Percentiles rank a stretch among this genome's conserved stretches.
Conservation (phyloP, 2,797 vertebrate species). For the Ptychadena robeensis region DNA sequence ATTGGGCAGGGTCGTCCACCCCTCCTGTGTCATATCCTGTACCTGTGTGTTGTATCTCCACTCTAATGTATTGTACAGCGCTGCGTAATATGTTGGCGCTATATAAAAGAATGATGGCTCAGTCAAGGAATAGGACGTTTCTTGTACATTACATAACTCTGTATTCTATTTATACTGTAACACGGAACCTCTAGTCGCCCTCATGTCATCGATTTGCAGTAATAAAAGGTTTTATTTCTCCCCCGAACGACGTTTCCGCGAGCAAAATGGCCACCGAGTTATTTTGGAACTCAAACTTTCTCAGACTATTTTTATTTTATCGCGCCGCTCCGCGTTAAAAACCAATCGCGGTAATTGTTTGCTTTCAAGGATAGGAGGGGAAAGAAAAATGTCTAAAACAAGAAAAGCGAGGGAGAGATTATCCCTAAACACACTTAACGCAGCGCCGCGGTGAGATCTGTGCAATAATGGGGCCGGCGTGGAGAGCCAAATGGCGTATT, state of each 20-base stretch:
- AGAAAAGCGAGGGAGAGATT: background rate
- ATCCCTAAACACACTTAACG: constrained; percentile 44
- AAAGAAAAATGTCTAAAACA: constrained; percentile 1
- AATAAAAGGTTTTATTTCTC: too few species aligned
- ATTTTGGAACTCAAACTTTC: background rate
- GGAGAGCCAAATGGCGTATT: constrained; percentile 33
- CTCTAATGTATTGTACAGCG: too few species aligned
- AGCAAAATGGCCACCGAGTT: background rate
- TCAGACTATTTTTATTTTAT: background rate
- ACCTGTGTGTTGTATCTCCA: too few species aligned
- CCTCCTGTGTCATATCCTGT: too few species aligned
- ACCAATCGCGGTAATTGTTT: background rate
- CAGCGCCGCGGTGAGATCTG: constrained; percentile 21
- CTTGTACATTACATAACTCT: too few species aligned
- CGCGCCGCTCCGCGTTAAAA: background rate
- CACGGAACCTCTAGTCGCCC: too few species aligned
- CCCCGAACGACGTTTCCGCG: background rate
- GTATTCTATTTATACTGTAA: too few species aligned
- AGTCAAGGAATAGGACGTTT: too few species aligned
- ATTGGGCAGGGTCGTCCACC: too few species aligned
- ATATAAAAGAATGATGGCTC: too few species aligned
- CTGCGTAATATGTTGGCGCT: too few species aligned
- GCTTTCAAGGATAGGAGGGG: background rate
- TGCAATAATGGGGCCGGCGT: constrained; percentile 44
- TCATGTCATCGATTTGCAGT: background rate